Conservation (phyloP, 1,140 invertebrate genomes). For the Drosophila yakuba region DNA sequence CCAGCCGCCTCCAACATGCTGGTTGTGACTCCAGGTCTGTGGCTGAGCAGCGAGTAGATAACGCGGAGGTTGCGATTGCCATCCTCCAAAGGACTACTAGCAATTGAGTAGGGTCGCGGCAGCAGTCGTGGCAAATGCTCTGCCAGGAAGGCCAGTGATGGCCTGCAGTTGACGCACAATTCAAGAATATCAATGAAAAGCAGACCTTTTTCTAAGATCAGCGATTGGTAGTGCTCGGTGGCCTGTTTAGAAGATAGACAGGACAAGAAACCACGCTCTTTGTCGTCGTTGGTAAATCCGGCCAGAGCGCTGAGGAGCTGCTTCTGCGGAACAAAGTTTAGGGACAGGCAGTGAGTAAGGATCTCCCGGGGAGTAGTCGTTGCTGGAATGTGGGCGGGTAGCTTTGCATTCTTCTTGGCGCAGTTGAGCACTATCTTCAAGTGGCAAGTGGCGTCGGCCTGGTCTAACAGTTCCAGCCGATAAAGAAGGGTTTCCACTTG, state of each 20-base stretch:
- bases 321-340: constrained; percentile 83
- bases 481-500: constrained; percentile 50
- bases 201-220: constrained; percentile 62
- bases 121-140: constrained; percentile 90
- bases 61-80: constrained; percentile 86
- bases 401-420: constrained; percentile 62
- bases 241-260: constrained; percentile 74
- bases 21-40: constrained; percentile 66
- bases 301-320: constrained; percentile 71
- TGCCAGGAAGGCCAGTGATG: constrained; percentile 88
- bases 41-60: constrained; percentile 87
- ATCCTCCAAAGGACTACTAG: constrained; percentile 87
- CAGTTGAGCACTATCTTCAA: constrained; percentile 38
- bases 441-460: constrained; percentile 50
- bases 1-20: constrained; percentile 51
- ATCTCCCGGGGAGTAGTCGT: constrained; percentile 70
- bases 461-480: constrained; percentile 31
- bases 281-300: constrained; percentile 37
- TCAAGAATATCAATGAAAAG: constrained; percentile 88
- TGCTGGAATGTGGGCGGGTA: constrained; percentile 83
- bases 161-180: constrained; percentile 88
- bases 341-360: constrained; percentile 79
- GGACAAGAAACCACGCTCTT: constrained; percentile 56
- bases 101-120: constrained; percentile 92
- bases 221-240: constrained; percentile 50